A percentile compares a stretch with the other conserved stretches of the same genome.
phyloP scores from a whole-genome alignment of 1,140 invertebrate genomes.

The Drosophila arawakana region DNA sequence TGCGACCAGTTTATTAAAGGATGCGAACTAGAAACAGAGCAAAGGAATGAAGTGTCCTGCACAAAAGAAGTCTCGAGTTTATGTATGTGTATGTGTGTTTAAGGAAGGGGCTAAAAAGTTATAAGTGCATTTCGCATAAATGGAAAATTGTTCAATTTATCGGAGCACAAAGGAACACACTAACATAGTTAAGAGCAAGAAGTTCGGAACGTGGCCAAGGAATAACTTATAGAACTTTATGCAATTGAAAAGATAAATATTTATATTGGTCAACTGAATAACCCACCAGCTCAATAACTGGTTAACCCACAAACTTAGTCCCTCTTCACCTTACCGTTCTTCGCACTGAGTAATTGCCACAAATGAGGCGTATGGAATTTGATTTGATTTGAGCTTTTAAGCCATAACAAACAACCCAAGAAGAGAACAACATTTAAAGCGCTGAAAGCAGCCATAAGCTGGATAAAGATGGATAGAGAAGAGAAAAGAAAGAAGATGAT shows the following conservation, averaged over 20 bases:
- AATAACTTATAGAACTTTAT: constrained; percentile 44
- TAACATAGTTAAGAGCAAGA: background rate
- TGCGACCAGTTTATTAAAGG: constrained; percentile 61
- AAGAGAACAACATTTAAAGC: constrained; percentile 54
- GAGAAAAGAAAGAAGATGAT: constrained; percentile 30
- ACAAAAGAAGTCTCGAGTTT: constrained; percentile 24
- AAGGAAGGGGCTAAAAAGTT: constrained; percentile 52
- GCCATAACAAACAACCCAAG: constrained; percentile 28
- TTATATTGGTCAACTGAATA: constrained; percentile 53
- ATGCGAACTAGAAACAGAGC: constrained; percentile 37
- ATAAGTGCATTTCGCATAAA: constrained; percentile 73
- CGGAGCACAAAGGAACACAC: constrained; percentile 37
- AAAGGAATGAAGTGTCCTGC: constrained; percentile 31
- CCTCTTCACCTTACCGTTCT: too few relatives aligned
- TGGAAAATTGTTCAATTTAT: constrained; percentile 77
- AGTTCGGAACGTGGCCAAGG: constrained; percentile 12
- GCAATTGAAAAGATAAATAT: constrained; percentile 70
- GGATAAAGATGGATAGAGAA: constrained; percentile 12
- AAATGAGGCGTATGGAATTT: constrained; percentile 71
- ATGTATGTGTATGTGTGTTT: background rate
- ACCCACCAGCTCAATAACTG: constrained; percentile 8
- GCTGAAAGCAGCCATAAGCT: constrained; percentile 34
- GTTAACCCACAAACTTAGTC: constrained; percentile 16
- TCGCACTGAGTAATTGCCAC: constrained; percentile 45
- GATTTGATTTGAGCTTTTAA: constrained; percentile 58